These are phyloP conservation scores for Drosophila mulleri DNA, from an alignment of 2,888 invertebrate genomes.

Conservation along the genomic window DNA sequence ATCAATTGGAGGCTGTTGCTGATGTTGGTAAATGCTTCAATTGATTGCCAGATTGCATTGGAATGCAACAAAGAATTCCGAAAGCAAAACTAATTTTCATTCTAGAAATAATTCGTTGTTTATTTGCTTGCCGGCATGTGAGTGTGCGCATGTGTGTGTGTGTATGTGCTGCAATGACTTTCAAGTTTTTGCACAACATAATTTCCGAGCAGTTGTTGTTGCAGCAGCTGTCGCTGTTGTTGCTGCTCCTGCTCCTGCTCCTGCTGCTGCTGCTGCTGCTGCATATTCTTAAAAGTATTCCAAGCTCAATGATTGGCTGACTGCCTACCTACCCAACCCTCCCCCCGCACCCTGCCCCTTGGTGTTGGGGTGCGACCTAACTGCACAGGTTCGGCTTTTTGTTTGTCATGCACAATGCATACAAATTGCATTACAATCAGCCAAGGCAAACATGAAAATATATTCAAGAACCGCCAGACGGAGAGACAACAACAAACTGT, in stretches of 20 bases:
- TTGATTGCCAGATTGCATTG: constrained; percentile 24
- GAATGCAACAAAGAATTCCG: constrained; percentile 29
- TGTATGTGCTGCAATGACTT: constrained; percentile 39
- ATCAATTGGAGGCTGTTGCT: constrained; percentile 5
- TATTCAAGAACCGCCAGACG: constrained; percentile 55
- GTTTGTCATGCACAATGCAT: constrained; percentile 80
- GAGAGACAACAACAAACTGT: constrained; percentile 35
- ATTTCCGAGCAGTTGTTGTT: constrained; percentile 40
- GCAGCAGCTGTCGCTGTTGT: constrained; percentile 20
- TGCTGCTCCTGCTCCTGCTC: not conserved
- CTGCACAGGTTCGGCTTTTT: constrained; percentile 51
- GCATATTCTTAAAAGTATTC: constrained; percentile 34
- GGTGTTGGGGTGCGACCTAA: not conserved
- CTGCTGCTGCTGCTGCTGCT: constrained; percentile 1
- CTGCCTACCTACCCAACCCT: not conserved
- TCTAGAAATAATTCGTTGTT: constrained; percentile 60
- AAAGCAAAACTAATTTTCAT: constrained; percentile 67
- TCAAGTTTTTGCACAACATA: constrained; percentile 53
- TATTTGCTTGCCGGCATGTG: constrained; percentile 33
- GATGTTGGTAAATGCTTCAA: constrained; percentile 22
- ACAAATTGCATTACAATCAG: constrained; percentile 81
- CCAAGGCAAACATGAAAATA: constrained; percentile 67
- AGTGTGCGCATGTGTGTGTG: constrained; percentile 3
- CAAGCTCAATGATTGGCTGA: constrained; percentile 47
- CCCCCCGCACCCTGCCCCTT: not conserved